Conservation (phyloP, 1,140 invertebrate species). For the Trypoxylus dichotomus region DNA sequence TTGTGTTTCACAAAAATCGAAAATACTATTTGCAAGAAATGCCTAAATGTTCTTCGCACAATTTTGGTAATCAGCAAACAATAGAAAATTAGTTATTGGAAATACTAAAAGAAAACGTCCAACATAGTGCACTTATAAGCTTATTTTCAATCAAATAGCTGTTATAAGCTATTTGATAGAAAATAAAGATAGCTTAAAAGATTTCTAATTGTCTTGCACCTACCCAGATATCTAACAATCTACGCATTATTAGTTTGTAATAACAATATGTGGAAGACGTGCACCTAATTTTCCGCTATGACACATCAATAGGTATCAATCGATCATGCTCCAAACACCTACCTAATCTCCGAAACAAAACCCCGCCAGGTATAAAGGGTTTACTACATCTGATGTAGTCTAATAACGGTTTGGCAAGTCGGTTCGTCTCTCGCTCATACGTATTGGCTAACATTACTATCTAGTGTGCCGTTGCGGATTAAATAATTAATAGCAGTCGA, state of each 20-base stretch:
- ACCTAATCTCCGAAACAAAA: background rate
- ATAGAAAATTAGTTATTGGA: too few species aligned
- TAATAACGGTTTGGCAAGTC: conserved; percentile 16
- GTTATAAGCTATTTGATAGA: too few species aligned
- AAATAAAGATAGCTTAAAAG: too few species aligned
- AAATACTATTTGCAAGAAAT: too few species aligned
- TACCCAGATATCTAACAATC: too few species aligned
- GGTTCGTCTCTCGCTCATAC: conserved; percentile 10
- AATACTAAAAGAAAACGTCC: too few species aligned
- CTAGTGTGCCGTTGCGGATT: conserved; percentile 24
- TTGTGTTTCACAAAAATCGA: too few species aligned
- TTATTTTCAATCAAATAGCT: too few species aligned
- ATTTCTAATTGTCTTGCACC: too few species aligned
- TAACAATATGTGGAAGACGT: background rate
- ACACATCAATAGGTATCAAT: background rate
- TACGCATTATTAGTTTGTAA: background rate
- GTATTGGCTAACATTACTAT: conserved; percentile 5
- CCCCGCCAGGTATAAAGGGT: conserved; percentile 6
- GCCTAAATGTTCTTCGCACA: too few species aligned
- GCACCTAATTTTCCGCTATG: background rate
- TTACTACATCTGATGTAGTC: conserved; percentile 12
- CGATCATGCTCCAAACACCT: background rate
- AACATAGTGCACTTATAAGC: too few species aligned
- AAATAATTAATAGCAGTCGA: conserved; percentile 32
- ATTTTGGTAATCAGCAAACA: too few species aligned